These are phyloP conservation scores for Chelon labrosus DNA, from an alignment of 2,797 vertebrate species.

Conservation along the genomic window DNA sequence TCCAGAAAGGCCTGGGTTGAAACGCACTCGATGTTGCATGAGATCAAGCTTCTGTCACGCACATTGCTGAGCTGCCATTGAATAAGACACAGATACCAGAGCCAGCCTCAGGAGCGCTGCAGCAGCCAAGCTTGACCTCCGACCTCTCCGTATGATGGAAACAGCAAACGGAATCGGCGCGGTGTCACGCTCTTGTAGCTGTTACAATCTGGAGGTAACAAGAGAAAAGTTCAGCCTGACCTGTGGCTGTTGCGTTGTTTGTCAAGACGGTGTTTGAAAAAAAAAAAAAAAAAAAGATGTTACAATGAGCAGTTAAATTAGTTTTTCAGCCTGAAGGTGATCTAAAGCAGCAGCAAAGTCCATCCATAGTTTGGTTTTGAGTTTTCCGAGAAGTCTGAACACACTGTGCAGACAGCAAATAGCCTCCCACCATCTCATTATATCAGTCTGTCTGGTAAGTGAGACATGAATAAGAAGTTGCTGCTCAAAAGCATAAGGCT, in stretches of 20 bases:
- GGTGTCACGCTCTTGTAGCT: conserved; percentile 1
- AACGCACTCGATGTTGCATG: background rate
- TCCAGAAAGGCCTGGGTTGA: background rate
- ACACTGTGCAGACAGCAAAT: conserved; percentile 3
- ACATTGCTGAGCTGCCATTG: background rate
- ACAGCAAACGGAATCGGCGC: background rate
- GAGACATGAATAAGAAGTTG: conserved; percentile 32
- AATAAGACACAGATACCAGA: background rate
- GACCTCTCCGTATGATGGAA: conserved; percentile 7
- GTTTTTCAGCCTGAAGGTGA: background rate
- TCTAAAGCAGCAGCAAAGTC: background rate
- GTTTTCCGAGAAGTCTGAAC: conserved; percentile 13
- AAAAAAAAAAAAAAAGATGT: background rate
- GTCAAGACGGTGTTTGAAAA: background rate
- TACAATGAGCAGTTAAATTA: too few species aligned
- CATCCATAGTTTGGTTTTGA: conserved; percentile 1
- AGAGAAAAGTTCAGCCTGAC: conserved; percentile 21
- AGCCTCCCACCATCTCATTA: conserved; percentile 24
- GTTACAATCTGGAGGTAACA: conserved; percentile 11
- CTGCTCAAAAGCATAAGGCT: conserved; percentile 36
- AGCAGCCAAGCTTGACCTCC: conserved; percentile 7
- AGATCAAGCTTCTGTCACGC: background rate
- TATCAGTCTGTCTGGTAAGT: conserved; percentile 14
- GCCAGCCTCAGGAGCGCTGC: background rate
- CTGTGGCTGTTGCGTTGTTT: conserved; percentile 1